Base-by-base conservation (phyloP, 2,888 invertebrate genomes). In the Nemoura dubitans region DNA sequence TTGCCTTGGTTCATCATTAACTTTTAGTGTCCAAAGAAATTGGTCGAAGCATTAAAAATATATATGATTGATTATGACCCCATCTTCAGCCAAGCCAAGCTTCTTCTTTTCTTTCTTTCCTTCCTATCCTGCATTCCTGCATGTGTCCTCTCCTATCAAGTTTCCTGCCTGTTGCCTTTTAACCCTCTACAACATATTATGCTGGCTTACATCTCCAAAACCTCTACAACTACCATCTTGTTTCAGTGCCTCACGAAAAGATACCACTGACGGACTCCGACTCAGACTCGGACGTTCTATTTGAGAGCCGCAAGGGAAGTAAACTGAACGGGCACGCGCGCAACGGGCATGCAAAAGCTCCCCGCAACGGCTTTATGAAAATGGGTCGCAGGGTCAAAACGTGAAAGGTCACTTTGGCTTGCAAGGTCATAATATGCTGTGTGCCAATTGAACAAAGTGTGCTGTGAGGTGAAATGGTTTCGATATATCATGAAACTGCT, bases 251-350 rank as follows among this genome's bases (percentile, higher is more conserved):
- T 36, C 92, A 92, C 88, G 93, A 94, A 89, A 94, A 95, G 91
- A 92, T 95, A 86, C 95, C 94, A 86, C 90, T 95, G 86, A 94
- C 96, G 0, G 97, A 97, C 90, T 94, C 95, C 0, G 97, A 97
- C 89, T 96, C 96, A 0, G 97, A 97, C 89, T 97, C 97, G 0
- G 97, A 97, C 91, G 96, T 97, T 10, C 92, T 97, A 27, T 97
- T 97, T 90, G 97, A 97, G 91, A 94, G 95, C 14, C 94, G 95
- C 87, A 89, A 87, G 88, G 87, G 14, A 88, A 88, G 81, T 87
- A 88, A 87, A 83, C 29, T 82, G 42, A 91, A 91, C 87, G 93
- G 93, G 89, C 92, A 93, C 14, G 92, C 92, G 90, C 93, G 93
- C 87, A 95, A 94, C 90, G 94, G 94, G 26, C 92, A 90, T 88